Base-by-base conservation (phyloP, 1,140 invertebrate genomes). In the Nymphalis io region DNA sequence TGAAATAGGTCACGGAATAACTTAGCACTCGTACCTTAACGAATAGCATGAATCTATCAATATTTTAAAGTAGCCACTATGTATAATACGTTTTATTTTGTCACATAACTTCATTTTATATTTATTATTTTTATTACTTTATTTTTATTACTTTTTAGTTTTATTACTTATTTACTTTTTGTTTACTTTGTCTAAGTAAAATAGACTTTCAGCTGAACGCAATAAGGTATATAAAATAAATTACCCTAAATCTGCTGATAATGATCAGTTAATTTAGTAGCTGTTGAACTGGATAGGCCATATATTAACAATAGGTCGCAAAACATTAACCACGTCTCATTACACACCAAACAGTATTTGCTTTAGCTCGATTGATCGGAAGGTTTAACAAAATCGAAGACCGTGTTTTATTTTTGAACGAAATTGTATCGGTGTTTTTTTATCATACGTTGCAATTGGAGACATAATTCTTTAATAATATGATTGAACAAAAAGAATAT, bases 1-100 rank as follows among this genome's bases (percentile, higher is more conserved):
- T 61, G 60, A 68, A 68, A 68, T 68, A 55, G 63, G 66, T 68
- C 58, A 68, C 33, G 27, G 60, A 62, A 62, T 39, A 53, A 62
- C 53, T 44, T 46, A 12, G 23, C 42, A 57, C 21, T 40, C 38
- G 23, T 59, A 59, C n/a, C 33, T 38, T 20, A 60, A 60, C 39
- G 40, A 42, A 60, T 40, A 21, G 18, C 48, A 16, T 1, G 5
- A n/a, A 8, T 33, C 27, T 33, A 33, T 33, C 40, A 44, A 44
- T 44, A 44, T 44, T 5, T 33, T 33, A 8, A 33, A 33, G 0
- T 44, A 44, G 3, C 40, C 13, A n/a, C 40, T n/a, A 15, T 44
- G n/a, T 44, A 5, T 15, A 11, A 5, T 11, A n/a, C 8, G 40
- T n/a, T 44, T n/a, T n/a, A n/a, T n/a, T n/a, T n/a, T n/a, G n/a